phyloP scores from a whole-genome alignment of 2,113 vertebrate species.

The Pelmatolapia mariae region DNA sequence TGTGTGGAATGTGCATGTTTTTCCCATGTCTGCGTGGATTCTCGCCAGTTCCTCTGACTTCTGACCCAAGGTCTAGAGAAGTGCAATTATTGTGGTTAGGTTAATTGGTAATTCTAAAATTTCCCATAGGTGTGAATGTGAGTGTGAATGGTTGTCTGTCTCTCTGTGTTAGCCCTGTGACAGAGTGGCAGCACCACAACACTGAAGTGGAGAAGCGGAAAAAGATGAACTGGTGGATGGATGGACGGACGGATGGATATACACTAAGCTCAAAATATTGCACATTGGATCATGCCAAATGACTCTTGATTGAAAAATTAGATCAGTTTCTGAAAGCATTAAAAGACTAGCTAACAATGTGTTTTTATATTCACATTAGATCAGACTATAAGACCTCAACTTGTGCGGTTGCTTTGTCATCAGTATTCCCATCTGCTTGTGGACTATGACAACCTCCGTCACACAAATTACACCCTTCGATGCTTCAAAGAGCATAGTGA shows the following conservation, averaged over 20 bases:
- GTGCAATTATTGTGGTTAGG: not conserved
- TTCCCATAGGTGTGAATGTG: not conserved
- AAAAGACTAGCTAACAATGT: not conserved
- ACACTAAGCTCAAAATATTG: not conserved
- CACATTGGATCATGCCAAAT: not conserved
- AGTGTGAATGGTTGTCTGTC: not conserved
- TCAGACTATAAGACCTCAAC: not conserved
- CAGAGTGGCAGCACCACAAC: not conserved
- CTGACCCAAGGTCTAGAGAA: not conserved
- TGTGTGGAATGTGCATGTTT: not conserved
- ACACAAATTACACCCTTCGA: slow-evolving; percentile 29
- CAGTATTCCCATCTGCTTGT: slow-evolving; percentile 10
- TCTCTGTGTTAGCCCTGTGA: not conserved
- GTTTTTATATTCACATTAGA: not conserved
- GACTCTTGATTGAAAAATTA: not conserved
- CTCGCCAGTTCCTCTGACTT: not conserved
- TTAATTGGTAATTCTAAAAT: not conserved
- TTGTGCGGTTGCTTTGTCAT: slow-evolving; percentile 10
- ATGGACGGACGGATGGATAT: not conserved
- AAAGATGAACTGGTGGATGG: not conserved
- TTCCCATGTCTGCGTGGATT: not conserved
- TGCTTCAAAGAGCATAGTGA: slow-evolving; percentile 35
- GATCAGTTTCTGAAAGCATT: not conserved
- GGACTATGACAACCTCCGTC: slow-evolving; percentile 27
- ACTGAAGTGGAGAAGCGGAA: not conserved